Base-by-base conservation (phyloP, 1,140 invertebrate species). In the Adoxophyes honmai region DNA sequence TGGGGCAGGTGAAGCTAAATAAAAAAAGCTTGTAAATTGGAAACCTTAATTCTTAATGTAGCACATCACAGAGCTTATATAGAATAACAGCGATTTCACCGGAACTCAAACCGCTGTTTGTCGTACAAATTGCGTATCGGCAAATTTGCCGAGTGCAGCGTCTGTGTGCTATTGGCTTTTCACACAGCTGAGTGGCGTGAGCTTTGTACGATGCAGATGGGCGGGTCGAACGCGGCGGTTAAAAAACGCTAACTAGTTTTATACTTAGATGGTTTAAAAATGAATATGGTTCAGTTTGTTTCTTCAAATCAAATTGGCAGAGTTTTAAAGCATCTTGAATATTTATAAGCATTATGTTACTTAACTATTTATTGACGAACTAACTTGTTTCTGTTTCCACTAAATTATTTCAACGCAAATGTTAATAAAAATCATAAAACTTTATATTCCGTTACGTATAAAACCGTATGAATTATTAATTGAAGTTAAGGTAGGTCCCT, bases 71-170 rank as follows among this genome's bases (percentile, higher is more conserved):
- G 4, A 48, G 18, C 42, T 48, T 33, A 48, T 33, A 48, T 18
- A 48, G 21, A 48, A 28, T 28, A 28, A 48, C 42, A 48, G 42
- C 18, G 42, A 48, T 48, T 52, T 52, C 28, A 52, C 33, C 33
- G 33, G 34, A 52, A 52, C 51, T 34, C 34, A 34, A 34, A 15
- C 15, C 13, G 33, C 28, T 52, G 51, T 52, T 52, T 52, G 51
- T 10, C 34, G 65, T 52, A 62, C 70, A 73, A 77, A 77, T 81
- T 74, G 73, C 81, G 71, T 76, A 78, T 81, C 77, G 66, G 75
- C 78, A 79, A 81, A 81, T 78, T 80, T 68, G 68, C 79, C 59
- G 63, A 70, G 64, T 55, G 59, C 28, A 51, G 59, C 44, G 64
- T 53, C 34, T 59, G 62, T 64, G 64, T 34, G 57, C 44, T 77